phyloP scores from a whole-genome alignment of 2,797 vertebrate genomes.

The Thaleichthys pacificus region DNA sequence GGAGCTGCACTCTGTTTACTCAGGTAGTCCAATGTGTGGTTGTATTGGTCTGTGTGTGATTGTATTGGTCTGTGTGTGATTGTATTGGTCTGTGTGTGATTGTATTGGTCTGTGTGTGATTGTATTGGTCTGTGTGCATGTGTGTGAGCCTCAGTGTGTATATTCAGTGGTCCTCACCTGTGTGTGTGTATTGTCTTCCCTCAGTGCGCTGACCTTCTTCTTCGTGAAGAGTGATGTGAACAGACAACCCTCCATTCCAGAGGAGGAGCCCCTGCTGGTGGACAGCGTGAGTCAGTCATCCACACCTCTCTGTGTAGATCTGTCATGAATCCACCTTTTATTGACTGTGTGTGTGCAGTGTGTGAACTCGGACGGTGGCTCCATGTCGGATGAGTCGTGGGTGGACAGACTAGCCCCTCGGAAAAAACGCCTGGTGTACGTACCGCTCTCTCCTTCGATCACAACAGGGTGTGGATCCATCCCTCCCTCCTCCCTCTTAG shows the following conservation, averaged over 20 bases:
- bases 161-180: not conserved
- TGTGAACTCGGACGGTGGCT: not conserved
- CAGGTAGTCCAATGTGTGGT: constrained; percentile 28
- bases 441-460: not conserved
- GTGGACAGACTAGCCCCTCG: not conserved
- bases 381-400: not conserved
- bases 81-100: not conserved
- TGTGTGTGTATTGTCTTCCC: not conserved
- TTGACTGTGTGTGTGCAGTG: not conserved
- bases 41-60: not conserved
- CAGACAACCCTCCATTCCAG: not conserved
- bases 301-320: no score
- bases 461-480: not conserved
- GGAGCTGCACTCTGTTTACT: constrained; percentile 51
- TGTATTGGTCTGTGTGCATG: not conserved
- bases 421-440: not conserved
- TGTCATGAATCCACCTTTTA: not conserved
- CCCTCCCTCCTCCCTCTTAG: not conserved
- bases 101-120: not conserved
- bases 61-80: not conserved
- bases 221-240: constrained; percentile 16
- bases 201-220: constrained; percentile 12
- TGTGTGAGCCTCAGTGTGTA: not conserved
- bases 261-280: constrained; percentile 4
- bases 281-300: not conserved